Evolutionary conservation across 1,140 invertebrate species (phyloP).

Genomic region (Drosophila sechellia): DNA sequence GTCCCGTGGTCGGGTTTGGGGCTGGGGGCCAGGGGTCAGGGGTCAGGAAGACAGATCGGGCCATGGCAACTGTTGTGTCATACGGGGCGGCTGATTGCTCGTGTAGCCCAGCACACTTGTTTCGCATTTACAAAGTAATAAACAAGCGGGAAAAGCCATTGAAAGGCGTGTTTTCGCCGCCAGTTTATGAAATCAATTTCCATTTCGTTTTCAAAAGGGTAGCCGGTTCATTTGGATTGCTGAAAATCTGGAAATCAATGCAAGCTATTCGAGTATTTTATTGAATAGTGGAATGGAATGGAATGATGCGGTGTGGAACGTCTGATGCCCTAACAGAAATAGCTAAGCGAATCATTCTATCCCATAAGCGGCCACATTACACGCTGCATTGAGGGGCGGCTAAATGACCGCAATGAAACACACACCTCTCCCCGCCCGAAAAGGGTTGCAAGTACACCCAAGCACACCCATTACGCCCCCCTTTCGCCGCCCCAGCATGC

Average conservation of each 20-base stretch:
- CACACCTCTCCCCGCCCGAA: constrained; percentile 62
- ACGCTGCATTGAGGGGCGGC: constrained; percentile 78
- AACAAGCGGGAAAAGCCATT: constrained; percentile 39
- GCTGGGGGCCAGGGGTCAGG: neutral
- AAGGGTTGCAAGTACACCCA: constrained; percentile 18
- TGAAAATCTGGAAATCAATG: constrained; percentile 20
- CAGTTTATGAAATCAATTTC: constrained; percentile 41
- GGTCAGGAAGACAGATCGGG: constrained; percentile 39
- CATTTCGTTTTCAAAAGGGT: constrained; percentile 18
- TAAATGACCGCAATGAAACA: constrained; percentile 78
- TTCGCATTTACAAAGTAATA: constrained; percentile 71
- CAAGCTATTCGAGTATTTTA: constrained; percentile 32
- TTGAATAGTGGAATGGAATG: constrained; percentile 1
- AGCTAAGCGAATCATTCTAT: constrained; percentile 49
- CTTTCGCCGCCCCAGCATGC: constrained; percentile 3
- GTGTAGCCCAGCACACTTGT: constrained; percentile 62
- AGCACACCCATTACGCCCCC: neutral
- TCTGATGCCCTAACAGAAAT: neutral
- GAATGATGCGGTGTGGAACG: neutral
- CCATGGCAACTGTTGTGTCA: constrained; percentile 63
- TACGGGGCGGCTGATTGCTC: constrained; percentile 74
- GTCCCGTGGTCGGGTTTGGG: neutral
- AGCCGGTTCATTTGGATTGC: constrained; percentile 13
- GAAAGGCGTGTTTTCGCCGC: constrained; percentile 13
- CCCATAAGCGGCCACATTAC: constrained; percentile 77